Conservation (phyloP, 2,113 vertebrate genomes). For the Thryonomys swinderianus region DNA sequence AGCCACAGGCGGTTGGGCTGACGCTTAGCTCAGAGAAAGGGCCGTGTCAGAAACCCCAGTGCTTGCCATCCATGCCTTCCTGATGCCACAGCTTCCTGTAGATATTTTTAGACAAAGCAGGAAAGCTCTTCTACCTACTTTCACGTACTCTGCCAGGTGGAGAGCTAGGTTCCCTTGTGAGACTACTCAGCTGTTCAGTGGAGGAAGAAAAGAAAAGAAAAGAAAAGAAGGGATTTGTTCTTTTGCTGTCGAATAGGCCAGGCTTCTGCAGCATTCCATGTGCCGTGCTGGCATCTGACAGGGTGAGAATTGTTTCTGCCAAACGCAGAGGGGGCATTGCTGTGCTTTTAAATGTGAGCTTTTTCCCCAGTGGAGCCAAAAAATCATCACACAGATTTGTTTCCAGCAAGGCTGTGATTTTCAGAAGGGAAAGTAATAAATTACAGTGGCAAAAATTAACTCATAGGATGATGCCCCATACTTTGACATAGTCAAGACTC, state of each 20-base stretch:
- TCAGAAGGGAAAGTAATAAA: conserved; percentile 18
- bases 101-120: conserved; percentile 63
- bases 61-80: neutral
- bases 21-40: neutral
- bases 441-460: neutral
- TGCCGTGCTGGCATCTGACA: neutral
- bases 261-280: neutral
- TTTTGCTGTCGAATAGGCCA: neutral
- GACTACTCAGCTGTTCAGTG: neutral
- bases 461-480: neutral
- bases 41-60: neutral
- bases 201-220: conserved; percentile 32
- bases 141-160: neutral
- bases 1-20: neutral
- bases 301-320: neutral
- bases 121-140: neutral
- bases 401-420: conserved; percentile 29
- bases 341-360: conserved; percentile 12
- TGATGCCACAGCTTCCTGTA: conserved; percentile 20
- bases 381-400: conserved; percentile 31
- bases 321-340: neutral
- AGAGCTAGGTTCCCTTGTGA: conserved; percentile 1
- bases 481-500: neutral
- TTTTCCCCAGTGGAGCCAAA: neutral
- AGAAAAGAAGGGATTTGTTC: conserved; percentile 15